phyloP scores from a whole-genome alignment of 2,113 vertebrate species.

The Thermophis baileyi region DNA sequence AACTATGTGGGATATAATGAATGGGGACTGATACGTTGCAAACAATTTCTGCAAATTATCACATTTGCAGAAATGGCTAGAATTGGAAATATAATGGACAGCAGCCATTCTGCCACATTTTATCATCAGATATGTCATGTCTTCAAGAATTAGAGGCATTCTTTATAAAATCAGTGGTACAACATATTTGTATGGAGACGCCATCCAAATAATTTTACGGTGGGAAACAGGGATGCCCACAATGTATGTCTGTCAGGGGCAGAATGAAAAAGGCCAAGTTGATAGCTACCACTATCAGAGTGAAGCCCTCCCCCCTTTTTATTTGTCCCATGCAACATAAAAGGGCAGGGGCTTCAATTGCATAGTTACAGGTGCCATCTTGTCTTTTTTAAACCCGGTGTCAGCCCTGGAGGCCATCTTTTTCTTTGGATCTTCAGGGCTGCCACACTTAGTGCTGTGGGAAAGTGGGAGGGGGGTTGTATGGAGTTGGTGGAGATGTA shows the following conservation, averaged over 20 bases:
- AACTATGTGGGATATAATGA: fast-evolving
- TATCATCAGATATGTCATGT: not conserved
- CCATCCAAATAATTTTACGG: not conserved
- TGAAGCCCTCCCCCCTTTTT: not conserved
- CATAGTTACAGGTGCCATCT: not conserved
- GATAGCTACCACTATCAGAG: not conserved
- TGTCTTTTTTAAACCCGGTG: not conserved
- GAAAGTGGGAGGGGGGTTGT: no score
- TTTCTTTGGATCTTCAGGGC: no score
- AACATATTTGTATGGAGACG: not conserved
- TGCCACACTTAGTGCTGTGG: no score
- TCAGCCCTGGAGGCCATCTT: no score
- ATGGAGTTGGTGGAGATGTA: no score
- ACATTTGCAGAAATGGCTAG: not conserved
- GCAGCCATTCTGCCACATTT: not conserved
- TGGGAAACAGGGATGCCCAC: not conserved
- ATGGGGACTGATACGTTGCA: fast-evolving
- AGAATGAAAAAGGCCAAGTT: not conserved
- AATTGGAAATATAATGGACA: not conserved
- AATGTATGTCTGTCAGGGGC: not conserved
- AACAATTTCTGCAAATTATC: fast-evolving
- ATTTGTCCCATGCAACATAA: not conserved
- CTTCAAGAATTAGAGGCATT: not conserved
- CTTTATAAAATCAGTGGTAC: not conserved
- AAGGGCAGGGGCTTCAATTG: not conserved